Evolutionary conservation across 2,797 vertebrate species (phyloP).

Genomic region (Pipistrellus nathusii): DNA sequence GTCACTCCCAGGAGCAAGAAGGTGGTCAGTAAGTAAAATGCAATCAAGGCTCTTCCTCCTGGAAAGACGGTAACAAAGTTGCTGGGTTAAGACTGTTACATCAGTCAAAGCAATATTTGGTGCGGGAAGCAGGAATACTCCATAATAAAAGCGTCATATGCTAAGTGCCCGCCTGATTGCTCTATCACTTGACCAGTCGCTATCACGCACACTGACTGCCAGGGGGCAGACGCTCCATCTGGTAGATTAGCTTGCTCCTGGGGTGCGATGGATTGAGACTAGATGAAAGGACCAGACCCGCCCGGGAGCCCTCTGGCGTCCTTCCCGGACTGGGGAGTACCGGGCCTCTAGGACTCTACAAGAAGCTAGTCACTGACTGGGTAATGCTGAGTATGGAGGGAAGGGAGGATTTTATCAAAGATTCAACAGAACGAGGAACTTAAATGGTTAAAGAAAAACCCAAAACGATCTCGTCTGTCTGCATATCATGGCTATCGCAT

Average conservation of each 20-base stretch:
- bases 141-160: no score
- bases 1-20: background rate
- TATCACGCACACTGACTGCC: no score
- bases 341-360: background rate
- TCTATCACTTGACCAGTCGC: no score
- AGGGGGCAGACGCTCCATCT: no score
- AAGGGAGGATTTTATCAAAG: background rate
- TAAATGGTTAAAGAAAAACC: background rate
- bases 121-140: background rate
- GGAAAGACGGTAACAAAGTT: background rate
- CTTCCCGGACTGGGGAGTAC: no score
- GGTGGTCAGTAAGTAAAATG: background rate
- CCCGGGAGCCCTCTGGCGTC: no score
- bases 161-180: no score
- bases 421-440: background rate
- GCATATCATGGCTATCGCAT: background rate
- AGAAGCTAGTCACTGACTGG: background rate
- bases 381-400: background rate
- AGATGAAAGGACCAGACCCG: no score
- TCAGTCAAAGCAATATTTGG: background rate
- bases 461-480: background rate
- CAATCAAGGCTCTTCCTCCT: background rate
- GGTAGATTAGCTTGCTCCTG: no score
- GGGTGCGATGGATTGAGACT: no score
- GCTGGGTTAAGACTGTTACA: background rate